Evolutionary conservation across 2,888 invertebrate species (phyloP).

Genomic region (Acrocyrtus sp.): DNA sequence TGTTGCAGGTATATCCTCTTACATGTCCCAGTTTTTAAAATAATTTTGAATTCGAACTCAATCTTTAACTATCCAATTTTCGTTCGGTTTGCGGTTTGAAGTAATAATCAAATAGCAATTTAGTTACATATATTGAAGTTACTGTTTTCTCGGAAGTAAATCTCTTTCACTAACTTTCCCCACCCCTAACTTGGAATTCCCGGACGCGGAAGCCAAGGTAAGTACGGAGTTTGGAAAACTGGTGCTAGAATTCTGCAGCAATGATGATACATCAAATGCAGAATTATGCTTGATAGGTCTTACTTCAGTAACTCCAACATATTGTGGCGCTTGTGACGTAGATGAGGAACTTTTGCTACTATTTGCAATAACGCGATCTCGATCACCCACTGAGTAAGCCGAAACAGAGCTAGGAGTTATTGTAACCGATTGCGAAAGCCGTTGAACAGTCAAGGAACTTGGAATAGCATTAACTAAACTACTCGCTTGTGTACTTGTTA

Average conservation of each 20-base stretch:
- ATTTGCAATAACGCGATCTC: not conserved
- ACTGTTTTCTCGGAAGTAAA: too few relatives aligned
- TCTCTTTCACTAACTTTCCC: too few relatives aligned
- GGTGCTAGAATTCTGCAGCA: slow-evolving; percentile 11
- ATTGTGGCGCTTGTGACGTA: slow-evolving; percentile 2
- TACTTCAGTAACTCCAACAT: not conserved
- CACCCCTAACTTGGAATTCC: too few relatives aligned
- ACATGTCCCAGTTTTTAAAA: too few relatives aligned
- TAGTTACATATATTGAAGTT: too few relatives aligned
- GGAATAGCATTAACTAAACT: slow-evolving; percentile 17
- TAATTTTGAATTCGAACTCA: too few relatives aligned
- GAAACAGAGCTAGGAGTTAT: slow-evolving; percentile 43
- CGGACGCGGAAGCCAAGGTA: too few relatives aligned
- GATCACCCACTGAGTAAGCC: not conserved
- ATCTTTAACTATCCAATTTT: too few relatives aligned
- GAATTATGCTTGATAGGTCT: slow-evolving; percentile 42
- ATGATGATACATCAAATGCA: slow-evolving; percentile 41
- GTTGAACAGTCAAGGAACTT: slow-evolving; percentile 36
- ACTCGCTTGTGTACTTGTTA: slow-evolving; percentile 4
- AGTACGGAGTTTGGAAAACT: slow-evolving; percentile 1
- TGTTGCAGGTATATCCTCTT: too few relatives aligned
- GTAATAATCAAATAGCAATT: too few relatives aligned
- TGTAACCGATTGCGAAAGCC: slow-evolving; percentile 51
- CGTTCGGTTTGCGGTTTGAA: too few relatives aligned
- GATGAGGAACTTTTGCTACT: not conserved